A percentile compares a stretch with the other conserved stretches of the same genome.
Conservation (phyloP, 2,797 vertebrate genomes). For the Pogonophryne albipinna region DNA sequence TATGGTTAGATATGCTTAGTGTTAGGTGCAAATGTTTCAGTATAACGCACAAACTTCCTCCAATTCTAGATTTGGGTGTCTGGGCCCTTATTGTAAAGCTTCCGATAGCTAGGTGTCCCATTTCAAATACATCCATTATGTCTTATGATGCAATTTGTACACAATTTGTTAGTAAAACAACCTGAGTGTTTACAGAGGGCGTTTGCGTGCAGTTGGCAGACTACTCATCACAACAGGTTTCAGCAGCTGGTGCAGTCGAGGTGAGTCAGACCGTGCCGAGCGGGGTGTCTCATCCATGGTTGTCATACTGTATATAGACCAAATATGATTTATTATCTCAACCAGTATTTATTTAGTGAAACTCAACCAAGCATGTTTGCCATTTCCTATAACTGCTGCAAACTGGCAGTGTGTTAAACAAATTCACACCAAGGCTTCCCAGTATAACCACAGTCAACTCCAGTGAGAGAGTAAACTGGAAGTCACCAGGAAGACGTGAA, state of each 20-base stretch:
- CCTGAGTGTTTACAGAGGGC: background rate
- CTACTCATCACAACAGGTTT: slow-evolving; percentile 56
- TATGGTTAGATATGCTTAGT: too few species aligned
- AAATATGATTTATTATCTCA: slow-evolving; percentile 58
- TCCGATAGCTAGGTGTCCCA: too few species aligned
- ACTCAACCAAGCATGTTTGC: slow-evolving; percentile 17
- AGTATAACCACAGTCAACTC: slow-evolving; percentile 17
- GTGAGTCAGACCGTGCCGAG: slow-evolving; percentile 56
- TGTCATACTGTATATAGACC: slow-evolving; percentile 35
- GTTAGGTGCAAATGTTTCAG: too few species aligned
- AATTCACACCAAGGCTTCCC: slow-evolving; percentile 36
- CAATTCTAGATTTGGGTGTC: too few species aligned
- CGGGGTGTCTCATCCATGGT: slow-evolving; percentile 54
- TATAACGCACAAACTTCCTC: too few species aligned
- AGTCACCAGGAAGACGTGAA: background rate
- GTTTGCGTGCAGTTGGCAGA: slow-evolving; percentile 21
- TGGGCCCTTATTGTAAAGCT: too few species aligned
- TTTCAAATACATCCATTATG: too few species aligned
- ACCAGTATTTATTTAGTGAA: slow-evolving; percentile 39
- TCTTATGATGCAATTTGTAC: too few species aligned
- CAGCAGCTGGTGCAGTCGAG: slow-evolving; percentile 36
- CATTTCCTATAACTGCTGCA: slow-evolving; percentile 6
- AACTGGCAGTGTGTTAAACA: slow-evolving; percentile 1
- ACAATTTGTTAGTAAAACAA: too few species aligned
- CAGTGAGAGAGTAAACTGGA: slow-evolving; percentile 26